Percentiles rank a stretch among this genome's conserved stretches.
Evolutionary conservation across 2,888 invertebrate species (phyloP).

Genomic region (Chymomyza fuscimana): DNA sequence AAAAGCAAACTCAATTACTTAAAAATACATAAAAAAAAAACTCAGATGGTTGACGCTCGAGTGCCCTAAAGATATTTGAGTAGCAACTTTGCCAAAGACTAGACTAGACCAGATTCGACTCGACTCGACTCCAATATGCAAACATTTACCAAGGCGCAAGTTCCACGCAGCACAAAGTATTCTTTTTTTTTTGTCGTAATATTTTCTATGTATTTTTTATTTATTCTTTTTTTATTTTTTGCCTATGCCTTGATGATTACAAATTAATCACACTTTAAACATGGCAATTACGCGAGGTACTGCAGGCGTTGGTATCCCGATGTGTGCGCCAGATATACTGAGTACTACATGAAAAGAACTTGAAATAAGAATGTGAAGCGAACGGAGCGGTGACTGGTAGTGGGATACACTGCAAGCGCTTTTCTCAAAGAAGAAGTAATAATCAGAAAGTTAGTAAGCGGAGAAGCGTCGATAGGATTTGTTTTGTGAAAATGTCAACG

Average conservation of each 20-base stretch:
- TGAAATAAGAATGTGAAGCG: background rate
- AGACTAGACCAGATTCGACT: background rate
- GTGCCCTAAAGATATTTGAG: slow-evolving; percentile 11
- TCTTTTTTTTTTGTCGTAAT: background rate
- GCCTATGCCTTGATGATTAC: slow-evolving; percentile 68
- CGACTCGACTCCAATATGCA: background rate
- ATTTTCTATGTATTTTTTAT: background rate
- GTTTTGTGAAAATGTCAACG: no score
- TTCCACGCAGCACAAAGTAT: no score
- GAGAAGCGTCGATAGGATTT: no score
- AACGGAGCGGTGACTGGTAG: no score
- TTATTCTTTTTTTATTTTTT: background rate
- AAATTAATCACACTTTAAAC: slow-evolving; percentile 74
- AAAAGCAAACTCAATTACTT: slow-evolving; percentile 7
- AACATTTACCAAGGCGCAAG: slow-evolving; percentile 8
- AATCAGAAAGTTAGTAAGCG: no score
- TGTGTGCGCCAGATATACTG: background rate
- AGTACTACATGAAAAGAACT: background rate
- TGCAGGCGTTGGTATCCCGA: background rate
- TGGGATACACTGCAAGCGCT: no score
- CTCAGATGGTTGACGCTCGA: background rate
- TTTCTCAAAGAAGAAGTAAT: no score
- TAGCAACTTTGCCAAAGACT: background rate
- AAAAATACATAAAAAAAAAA: background rate
- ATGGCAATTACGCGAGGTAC: slow-evolving; percentile 62